A percentile compares a stretch with the other conserved stretches of the same genome.
These are phyloP conservation scores for Callyntrura sp. DNA, from an alignment of 2,888 invertebrate species.

Conservation along the genomic window DNA sequence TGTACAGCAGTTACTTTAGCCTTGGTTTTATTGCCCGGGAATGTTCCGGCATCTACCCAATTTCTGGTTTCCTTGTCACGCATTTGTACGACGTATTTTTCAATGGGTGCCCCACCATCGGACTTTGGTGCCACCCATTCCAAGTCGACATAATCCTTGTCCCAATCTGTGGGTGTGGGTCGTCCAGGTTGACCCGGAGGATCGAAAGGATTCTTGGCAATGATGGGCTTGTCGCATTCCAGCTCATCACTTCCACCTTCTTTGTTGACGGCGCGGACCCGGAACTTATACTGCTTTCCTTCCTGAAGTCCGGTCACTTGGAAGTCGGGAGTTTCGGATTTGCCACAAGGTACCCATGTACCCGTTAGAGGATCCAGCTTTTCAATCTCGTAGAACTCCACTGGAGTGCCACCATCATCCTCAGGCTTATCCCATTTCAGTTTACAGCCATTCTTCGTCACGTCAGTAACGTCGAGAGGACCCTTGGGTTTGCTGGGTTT, in stretches of 20 bases:
- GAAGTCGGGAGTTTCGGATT: constrained; percentile 92
- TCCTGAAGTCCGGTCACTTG: constrained; percentile 96
- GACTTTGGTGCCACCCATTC: constrained; percentile 90
- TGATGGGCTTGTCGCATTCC: constrained; percentile 90
- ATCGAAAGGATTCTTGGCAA: constrained; percentile 97
- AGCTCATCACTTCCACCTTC: constrained; percentile 97
- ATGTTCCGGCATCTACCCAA: constrained; percentile 96
- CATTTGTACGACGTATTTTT: constrained; percentile 97
- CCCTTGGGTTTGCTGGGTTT: constrained; percentile 95
- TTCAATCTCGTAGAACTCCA: constrained; percentile 97
- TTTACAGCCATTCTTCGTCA: constrained; percentile 94
- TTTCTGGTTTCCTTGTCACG: constrained; percentile 92
- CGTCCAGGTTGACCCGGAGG: constrained; percentile 96
- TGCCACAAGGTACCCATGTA: constrained; percentile 95
- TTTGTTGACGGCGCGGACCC: constrained; percentile 96
- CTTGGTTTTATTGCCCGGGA: constrained; percentile 90
- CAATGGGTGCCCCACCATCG: constrained; percentile 95
- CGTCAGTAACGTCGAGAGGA: constrained; percentile 94
- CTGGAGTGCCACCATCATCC: constrained; percentile 97
- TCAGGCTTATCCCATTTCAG: constrained; percentile 97
- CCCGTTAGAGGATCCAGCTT: constrained; percentile 95
- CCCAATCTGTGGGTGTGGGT: constrained; percentile 96
- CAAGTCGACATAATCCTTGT: constrained; percentile 96
- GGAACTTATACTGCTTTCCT: constrained; percentile 97
- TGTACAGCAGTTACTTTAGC: constrained; percentile 94